Evolutionary conservation across 1,140 invertebrate species (phyloP).

Genomic region (Odontomachus brunneus): DNA sequence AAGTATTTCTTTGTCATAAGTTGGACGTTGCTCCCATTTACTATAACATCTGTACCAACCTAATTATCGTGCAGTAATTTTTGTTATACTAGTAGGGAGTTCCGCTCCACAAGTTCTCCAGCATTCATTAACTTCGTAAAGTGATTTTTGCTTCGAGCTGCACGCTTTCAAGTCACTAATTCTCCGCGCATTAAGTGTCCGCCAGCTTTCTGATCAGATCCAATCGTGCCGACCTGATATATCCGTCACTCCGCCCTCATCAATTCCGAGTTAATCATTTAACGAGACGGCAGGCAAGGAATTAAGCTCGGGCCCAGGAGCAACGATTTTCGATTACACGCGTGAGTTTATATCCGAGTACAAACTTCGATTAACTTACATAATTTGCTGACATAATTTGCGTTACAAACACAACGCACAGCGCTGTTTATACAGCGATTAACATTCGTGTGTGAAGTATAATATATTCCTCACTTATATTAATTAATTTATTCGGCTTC

Average conservation of each 20-base stretch:
- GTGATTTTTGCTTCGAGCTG: background rate
- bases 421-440: slow-evolving; percentile 1
- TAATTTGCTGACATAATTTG: too few species aligned
- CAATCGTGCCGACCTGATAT: slow-evolving; percentile 10
- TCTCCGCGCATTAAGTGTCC: background rate
- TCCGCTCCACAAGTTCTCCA: background rate
- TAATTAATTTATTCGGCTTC: background rate
- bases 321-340: slow-evolving; percentile 21
- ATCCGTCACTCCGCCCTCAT: background rate
- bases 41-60: background rate
- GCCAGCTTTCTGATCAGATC: background rate
- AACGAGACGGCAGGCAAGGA: background rate
- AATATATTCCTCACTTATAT: background rate
- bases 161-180: background rate
- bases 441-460: background rate
- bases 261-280: slow-evolving; percentile 27
- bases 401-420: background rate
- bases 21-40: background rate
- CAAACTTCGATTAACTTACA: slow-evolving; percentile 5
- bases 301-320: slow-evolving; percentile 1
- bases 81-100: background rate
- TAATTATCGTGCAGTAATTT: background rate
- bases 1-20: background rate
- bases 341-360: background rate
- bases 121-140: background rate